Conservation (phyloP, 2,888 invertebrate species). For the Diabrotica balteata region DNA sequence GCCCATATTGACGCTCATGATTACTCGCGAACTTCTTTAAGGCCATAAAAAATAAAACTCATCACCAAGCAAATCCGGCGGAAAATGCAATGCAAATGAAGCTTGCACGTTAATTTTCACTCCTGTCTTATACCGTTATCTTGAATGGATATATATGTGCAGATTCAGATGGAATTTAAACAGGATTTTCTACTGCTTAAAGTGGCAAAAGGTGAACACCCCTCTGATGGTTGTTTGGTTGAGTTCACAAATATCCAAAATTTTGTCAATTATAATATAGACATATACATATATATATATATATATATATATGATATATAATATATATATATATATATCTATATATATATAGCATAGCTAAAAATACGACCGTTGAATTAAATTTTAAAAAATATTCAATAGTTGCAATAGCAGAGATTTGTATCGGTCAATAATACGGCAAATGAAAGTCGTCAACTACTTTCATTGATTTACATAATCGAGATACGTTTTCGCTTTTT, state of each 20-base stretch:
- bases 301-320: no score
- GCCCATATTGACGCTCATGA: conserved; percentile 11
- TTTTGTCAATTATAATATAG: neutral
- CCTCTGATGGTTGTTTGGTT: conserved; percentile 7
- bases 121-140: conserved; percentile 42
- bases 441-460: no score
- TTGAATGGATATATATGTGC: conserved; percentile 37
- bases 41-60: conserved; percentile 53
- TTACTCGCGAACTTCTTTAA: conserved; percentile 26
- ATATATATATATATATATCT: no score
- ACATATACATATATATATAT: no score
- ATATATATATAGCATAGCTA: no score
- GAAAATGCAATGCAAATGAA: conserved; percentile 53
- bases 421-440: no score
- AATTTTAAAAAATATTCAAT: no score
- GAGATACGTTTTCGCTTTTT: no score
- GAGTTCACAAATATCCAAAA: conserved; percentile 28
- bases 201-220: conserved; percentile 29
- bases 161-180: conserved; percentile 30
- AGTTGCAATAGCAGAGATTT: no score
- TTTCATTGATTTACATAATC: no score
- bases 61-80: conserved; percentile 50
- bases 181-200: conserved; percentile 26
- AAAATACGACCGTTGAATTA: no score
- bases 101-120: conserved; percentile 48